Percentiles rank a stretch among this genome's conserved stretches.
Conservation (phyloP, 1,140 invertebrate genomes). For the Aphelenchoides fujianensis region DNA sequence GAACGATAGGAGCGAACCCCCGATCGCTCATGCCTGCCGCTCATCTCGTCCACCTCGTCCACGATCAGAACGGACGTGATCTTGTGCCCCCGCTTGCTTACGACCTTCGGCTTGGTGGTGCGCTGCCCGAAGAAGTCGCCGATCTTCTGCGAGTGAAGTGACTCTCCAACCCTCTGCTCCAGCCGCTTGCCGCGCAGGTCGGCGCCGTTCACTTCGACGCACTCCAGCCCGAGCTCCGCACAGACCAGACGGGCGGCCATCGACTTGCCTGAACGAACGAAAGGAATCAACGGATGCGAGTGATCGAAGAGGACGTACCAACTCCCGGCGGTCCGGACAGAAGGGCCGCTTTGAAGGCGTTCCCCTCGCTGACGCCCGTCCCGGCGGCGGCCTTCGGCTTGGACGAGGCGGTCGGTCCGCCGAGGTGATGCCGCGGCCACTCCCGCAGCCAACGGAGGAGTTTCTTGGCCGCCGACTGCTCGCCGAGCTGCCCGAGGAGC, state of each 20-base stretch:
- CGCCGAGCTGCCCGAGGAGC: conserved; percentile 86
- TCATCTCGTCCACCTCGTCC: conserved; percentile 99
- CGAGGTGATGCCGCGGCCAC: conserved; percentile 69
- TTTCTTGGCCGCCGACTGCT: conserved; percentile 86
- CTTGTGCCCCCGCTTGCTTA: conserved; percentile 2
- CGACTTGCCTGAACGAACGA: no score
- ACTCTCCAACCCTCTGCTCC: conserved; percentile 75
- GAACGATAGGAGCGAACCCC: conserved; percentile 72
- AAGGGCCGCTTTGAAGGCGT: conserved; percentile 78
- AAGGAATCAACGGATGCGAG: no score
- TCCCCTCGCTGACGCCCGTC: conserved; percentile 43
- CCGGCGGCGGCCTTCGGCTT: conserved; percentile 39
- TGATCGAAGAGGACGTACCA: no score
- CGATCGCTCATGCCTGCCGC: conserved; percentile 95
- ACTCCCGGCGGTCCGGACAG: conserved; percentile 88
- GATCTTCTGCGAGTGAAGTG: conserved; percentile 67
- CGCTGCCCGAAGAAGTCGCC: not conserved
- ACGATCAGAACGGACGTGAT: conserved; percentile 83
- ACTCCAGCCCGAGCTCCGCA: conserved; percentile 80
- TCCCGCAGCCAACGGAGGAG: conserved; percentile 78
- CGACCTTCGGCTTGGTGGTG: not conserved
- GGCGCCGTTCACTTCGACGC: conserved; percentile 66
- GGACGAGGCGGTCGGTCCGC: conserved; percentile 25
- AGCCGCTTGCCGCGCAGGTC: conserved; percentile 89
- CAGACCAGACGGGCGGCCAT: conserved; percentile 80